Evolutionary conservation across 2,113 vertebrate species (phyloP).

Genomic region (Saccopteryx leptura): DNA sequence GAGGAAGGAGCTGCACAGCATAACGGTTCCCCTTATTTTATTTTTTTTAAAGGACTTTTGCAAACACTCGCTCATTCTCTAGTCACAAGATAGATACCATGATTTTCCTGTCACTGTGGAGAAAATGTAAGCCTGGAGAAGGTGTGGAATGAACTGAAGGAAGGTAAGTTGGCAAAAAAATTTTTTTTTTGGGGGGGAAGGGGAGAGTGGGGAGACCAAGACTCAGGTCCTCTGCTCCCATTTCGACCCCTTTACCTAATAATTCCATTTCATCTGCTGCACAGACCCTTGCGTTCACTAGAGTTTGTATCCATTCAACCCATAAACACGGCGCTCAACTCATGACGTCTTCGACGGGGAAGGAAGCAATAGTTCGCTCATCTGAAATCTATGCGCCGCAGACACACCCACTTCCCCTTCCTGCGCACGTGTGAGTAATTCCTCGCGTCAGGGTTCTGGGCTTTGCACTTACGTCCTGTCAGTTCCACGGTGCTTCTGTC

Average conservation of each 20-base stretch:
- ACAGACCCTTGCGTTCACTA: neutral
- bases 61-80: conserved; percentile 25
- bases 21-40: neutral
- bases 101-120: neutral
- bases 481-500: neutral
- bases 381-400: no score
- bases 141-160: accelerated
- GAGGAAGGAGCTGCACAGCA: neutral
- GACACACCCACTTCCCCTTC: neutral
- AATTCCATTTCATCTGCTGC: neutral
- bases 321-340: neutral
- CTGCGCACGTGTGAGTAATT: neutral
- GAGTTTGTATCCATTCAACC: neutral
- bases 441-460: neutral
- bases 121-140: neutral
- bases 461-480: neutral
- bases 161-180: accelerated
- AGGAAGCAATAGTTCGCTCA: neutral
- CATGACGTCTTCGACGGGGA: neutral
- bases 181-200: neutral
- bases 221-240: neutral
- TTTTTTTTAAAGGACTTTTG: neutral
- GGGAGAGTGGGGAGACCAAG: neutral
- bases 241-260: neutral
- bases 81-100: neutral